Conservation (phyloP, 2,888 invertebrate species). For the Bembecia ichneumoniformis region DNA sequence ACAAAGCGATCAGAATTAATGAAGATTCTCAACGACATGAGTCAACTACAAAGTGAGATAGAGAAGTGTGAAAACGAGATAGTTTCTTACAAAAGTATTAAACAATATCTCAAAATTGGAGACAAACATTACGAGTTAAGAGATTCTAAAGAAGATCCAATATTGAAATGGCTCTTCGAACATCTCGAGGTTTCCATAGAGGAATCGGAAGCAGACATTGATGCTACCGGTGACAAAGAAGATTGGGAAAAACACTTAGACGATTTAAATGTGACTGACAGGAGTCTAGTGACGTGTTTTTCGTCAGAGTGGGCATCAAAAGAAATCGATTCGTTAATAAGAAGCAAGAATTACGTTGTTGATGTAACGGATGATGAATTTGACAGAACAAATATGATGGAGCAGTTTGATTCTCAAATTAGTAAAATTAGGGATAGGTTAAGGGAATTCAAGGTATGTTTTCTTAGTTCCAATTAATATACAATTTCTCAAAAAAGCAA, state of each 20-base stretch:
- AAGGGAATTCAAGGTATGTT: conserved; percentile 44
- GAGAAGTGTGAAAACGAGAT: conserved; percentile 54
- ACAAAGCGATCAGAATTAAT: conserved; percentile 42
- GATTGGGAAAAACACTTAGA: conserved; percentile 35
- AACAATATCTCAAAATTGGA: conserved; percentile 30
- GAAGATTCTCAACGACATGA: conserved; percentile 42
- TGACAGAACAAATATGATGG: conserved; percentile 33
- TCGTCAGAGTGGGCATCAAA: conserved; percentile 44
- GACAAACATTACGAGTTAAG: conserved; percentile 30
- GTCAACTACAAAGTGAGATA: conserved; percentile 44
- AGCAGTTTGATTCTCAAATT: conserved; percentile 36
- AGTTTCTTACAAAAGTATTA: conserved; percentile 37
- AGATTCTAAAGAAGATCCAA: conserved; percentile 35
- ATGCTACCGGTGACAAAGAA: conserved; percentile 18
- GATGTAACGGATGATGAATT: conserved; percentile 34
- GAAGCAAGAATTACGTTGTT: conserved; percentile 42
- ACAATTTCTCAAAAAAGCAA: too few species aligned
- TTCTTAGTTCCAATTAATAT: background rate
- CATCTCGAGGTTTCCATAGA: conserved; percentile 19
- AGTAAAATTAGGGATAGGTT: conserved; percentile 33
- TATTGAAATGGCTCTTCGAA: conserved; percentile 47
- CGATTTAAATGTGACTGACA: conserved; percentile 18
- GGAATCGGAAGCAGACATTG: conserved; percentile 9
- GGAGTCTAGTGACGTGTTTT: conserved; percentile 41
- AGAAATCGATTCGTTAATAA: conserved; percentile 46